Conservation (phyloP, 2,113 vertebrate genomes). For the Strix uralensis region DNA sequence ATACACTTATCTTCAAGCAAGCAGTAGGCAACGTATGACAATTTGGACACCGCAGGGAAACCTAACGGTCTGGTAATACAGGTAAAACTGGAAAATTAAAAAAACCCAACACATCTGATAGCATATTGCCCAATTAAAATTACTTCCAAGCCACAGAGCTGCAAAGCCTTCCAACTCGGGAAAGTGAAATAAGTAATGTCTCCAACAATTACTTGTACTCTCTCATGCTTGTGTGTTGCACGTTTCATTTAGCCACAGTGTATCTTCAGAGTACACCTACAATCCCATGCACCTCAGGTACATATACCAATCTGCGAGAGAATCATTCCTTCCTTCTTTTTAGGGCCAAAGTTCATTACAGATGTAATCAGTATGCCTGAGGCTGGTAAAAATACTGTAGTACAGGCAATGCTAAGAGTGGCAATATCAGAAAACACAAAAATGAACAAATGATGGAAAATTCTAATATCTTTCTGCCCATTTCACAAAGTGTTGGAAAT, state of each 20-base stretch:
- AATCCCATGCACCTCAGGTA: slow-evolving; percentile 72
- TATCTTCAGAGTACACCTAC: slow-evolving; percentile 75
- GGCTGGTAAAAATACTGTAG: slow-evolving; percentile 80
- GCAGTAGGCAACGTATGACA: slow-evolving; percentile 81
- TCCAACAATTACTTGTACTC: slow-evolving; percentile 74
- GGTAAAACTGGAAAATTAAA: slow-evolving; percentile 77
- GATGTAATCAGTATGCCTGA: slow-evolving; percentile 73
- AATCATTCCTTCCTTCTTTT: slow-evolving; percentile 65
- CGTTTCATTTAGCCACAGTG: slow-evolving; percentile 63
- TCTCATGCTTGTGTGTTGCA: slow-evolving; percentile 70
- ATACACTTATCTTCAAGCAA: slow-evolving; percentile 82
- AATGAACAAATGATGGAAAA: slow-evolving; percentile 83
- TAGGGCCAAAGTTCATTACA: slow-evolving; percentile 74
- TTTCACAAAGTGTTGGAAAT: slow-evolving; percentile 86
- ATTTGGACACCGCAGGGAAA: slow-evolving; percentile 80
- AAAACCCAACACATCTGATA: slow-evolving; percentile 70
- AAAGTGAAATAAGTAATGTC: slow-evolving; percentile 72
- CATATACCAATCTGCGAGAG: slow-evolving; percentile 65
- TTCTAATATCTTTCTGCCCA: slow-evolving; percentile 82
- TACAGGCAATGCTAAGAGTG: slow-evolving; percentile 81
- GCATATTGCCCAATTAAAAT: slow-evolving; percentile 76
- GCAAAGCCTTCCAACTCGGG: slow-evolving; percentile 73
- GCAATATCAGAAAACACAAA: slow-evolving; percentile 82
- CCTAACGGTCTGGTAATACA: slow-evolving; percentile 77
- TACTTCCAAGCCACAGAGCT: slow-evolving; percentile 76